Evolutionary conservation across 1,140 invertebrate genomes (phyloP).

Genomic region (Bombus waltoni): DNA sequence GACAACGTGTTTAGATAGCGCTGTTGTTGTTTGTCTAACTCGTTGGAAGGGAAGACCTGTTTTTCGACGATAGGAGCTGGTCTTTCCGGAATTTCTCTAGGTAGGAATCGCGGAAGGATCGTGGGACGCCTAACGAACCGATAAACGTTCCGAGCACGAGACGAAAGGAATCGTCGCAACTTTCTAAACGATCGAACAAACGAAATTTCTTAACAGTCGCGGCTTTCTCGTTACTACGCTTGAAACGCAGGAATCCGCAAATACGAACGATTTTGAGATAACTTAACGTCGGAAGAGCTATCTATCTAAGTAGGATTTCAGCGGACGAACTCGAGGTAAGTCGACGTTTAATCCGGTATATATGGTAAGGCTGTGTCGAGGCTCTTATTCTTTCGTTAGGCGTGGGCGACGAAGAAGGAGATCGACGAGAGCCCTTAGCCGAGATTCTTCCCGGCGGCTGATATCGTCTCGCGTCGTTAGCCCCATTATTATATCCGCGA

Average conservation of each 20-base stretch:
- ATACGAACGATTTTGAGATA: neutral
- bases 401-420: neutral
- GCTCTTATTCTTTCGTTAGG: constrained; percentile 1
- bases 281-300: neutral
- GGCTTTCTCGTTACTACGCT: neutral
- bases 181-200: neutral
- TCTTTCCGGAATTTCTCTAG: neutral
- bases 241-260: neutral
- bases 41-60: neutral
- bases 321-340: neutral
- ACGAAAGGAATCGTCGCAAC: neutral
- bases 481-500: constrained; percentile 43
- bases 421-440: constrained; percentile 4
- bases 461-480: constrained; percentile 33
- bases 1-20: constrained; percentile 12
- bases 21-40: constrained; percentile 11
- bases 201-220: neutral
- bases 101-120: neutral
- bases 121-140: neutral
- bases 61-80: neutral
- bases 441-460: constrained; percentile 18
- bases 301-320: neutral
- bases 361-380: neutral
- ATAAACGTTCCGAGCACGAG: neutral
- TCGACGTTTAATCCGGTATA: constrained; percentile 16